Conservation (phyloP, 2,797 vertebrate species). For the Poecile montanus region DNA sequence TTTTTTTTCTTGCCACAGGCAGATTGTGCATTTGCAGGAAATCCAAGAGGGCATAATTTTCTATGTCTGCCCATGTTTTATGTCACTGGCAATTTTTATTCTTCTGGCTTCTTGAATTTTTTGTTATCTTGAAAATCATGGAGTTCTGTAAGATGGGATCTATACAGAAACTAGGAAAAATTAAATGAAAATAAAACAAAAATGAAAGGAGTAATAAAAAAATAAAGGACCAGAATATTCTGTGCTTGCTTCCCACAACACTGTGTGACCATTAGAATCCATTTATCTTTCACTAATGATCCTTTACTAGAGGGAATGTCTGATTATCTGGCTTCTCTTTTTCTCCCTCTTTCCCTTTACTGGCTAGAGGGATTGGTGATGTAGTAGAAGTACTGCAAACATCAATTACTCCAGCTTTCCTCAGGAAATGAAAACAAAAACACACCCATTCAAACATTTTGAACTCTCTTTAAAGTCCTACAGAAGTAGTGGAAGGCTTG, state of each 20-base stretch:
- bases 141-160: background rate
- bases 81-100: background rate
- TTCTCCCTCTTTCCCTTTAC: background rate
- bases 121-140: background rate
- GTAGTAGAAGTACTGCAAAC: background rate
- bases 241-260: background rate
- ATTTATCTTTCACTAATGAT: background rate
- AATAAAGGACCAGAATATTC: background rate
- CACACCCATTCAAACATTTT: background rate
- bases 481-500: background rate
- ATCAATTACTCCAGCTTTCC: background rate
- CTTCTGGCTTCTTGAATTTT: background rate
- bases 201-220: background rate
- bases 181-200: background rate
- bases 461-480: background rate
- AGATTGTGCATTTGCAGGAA: background rate
- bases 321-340: background rate
- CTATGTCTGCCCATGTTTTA: background rate
- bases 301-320: background rate
- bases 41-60: background rate
- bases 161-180: background rate
- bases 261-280: fast-evolving
- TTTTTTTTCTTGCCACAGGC: background rate
- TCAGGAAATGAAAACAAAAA: slow-evolving; percentile 40
- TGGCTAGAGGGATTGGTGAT: background rate